Evolutionary conservation across 2,888 invertebrate species (phyloP).

Genomic region (Platycheirus rosarum): DNA sequence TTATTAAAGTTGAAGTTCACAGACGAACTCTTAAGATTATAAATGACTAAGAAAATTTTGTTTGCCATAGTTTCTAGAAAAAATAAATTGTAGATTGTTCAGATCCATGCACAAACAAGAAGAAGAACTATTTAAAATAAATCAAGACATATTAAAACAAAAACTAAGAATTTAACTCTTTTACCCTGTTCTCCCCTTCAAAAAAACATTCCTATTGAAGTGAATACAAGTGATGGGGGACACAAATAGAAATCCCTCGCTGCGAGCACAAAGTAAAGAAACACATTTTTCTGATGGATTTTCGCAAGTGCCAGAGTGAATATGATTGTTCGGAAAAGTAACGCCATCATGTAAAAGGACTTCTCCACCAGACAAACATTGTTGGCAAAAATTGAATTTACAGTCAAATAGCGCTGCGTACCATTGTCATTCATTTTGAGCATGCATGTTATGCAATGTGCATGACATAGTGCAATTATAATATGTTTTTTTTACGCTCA

Average conservation of each 20-base stretch:
- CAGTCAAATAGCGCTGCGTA: conserved; percentile 38
- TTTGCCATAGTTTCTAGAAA: too few species aligned
- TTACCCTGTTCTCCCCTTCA: not conserved
- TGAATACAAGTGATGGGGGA: not conserved
- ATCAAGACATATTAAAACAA: too few species aligned
- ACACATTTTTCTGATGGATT: conserved; percentile 61
- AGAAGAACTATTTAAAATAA: too few species aligned
- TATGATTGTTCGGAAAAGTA: conserved; percentile 19
- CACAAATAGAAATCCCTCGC: conserved; percentile 23
- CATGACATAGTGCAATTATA: conserved; percentile 33
- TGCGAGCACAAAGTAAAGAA: not conserved
- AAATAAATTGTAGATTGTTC: too few species aligned
- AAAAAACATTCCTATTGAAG: not conserved
- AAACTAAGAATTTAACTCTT: too few species aligned
- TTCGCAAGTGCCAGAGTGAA: conserved; percentile 45
- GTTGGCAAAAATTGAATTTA: conserved; percentile 34
- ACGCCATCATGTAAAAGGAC: not conserved
- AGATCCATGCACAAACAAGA: too few species aligned
- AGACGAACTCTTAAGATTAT: too few species aligned
- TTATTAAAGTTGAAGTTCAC: too few species aligned
- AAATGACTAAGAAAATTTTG: too few species aligned
- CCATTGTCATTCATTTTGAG: conserved; percentile 12
- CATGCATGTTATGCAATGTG: not conserved
- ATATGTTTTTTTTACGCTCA: not conserved
- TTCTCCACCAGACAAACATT: not conserved